phyloP scores from a whole-genome alignment of 2,113 vertebrate genomes.

The Columba livia region DNA sequence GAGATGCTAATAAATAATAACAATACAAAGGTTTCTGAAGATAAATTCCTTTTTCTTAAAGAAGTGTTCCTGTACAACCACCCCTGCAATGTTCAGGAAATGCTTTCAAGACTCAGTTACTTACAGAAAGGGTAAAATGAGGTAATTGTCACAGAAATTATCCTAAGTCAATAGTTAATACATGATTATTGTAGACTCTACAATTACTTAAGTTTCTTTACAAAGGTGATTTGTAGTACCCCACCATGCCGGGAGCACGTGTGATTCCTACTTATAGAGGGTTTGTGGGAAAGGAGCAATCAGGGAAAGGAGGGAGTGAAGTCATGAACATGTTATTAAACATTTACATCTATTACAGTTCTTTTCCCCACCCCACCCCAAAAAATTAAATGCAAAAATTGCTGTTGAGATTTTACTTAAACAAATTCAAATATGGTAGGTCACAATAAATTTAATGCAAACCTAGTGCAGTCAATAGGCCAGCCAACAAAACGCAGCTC shows the following conservation, averaged over 20 bases:
- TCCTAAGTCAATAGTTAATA: not conserved
- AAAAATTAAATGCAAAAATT: not conserved
- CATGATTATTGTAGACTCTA: not conserved
- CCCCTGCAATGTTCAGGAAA: not conserved
- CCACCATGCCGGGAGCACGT: not conserved
- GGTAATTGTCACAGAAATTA: not conserved
- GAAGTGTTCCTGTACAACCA: not conserved
- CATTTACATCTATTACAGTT: fast-evolving
- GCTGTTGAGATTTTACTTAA: not conserved
- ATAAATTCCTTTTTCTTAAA: not conserved
- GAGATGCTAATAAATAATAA: not conserved
- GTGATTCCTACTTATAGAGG: not conserved
- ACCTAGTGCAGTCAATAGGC: not conserved
- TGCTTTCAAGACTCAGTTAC: not conserved
- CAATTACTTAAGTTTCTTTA: not conserved
- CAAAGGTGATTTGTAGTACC: not conserved
- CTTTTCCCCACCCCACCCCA: not conserved
- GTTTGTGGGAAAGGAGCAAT: not conserved
- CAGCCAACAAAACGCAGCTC: not conserved
- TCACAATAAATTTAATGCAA: not conserved
- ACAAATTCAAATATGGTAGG: not conserved
- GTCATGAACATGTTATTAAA: not conserved
- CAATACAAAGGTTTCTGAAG: not conserved
- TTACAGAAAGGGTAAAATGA: not conserved
- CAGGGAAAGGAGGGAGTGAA: not conserved